Conservation (phyloP, 2,113 vertebrate genomes). For the Bothrops jararaca region DNA sequence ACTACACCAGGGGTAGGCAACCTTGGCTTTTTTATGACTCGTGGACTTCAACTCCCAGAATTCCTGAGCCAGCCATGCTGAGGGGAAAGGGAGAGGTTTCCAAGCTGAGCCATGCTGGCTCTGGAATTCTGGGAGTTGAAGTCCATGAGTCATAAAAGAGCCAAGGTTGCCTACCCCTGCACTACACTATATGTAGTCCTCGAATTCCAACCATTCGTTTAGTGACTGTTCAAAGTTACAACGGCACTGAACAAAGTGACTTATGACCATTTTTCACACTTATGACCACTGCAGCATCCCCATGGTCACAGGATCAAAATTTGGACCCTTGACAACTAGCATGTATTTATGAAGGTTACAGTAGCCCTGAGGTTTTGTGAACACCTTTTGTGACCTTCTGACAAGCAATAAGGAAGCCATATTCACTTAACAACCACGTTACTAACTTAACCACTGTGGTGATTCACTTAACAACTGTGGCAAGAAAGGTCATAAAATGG, state of each 20-base stretch:
- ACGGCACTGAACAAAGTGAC: too few species aligned
- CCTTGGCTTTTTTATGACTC: too few species aligned
- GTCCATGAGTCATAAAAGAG: too few species aligned
- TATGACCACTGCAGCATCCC: too few species aligned
- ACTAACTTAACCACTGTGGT: neutral
- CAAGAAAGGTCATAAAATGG: neutral
- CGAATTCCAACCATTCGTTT: neutral
- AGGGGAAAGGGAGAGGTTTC: too few species aligned
- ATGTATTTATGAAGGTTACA: neutral
- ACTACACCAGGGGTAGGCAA: neutral
- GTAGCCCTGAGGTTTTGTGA: too few species aligned
- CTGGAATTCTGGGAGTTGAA: too few species aligned
- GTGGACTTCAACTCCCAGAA: too few species aligned
- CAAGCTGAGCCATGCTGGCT: too few species aligned
- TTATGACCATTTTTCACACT: neutral
- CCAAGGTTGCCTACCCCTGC: too few species aligned
- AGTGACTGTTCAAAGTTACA: too few species aligned
- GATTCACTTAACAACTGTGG: neutral
- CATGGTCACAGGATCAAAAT: neutral
- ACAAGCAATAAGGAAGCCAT: neutral
- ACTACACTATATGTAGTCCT: neutral
- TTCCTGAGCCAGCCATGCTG: too few species aligned
- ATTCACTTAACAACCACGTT: neutral
- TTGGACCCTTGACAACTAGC: neutral
- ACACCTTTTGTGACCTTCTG: neutral